phyloP scores from a whole-genome alignment of 2,113 vertebrate species.

The Gallinago jamesoni region DNA sequence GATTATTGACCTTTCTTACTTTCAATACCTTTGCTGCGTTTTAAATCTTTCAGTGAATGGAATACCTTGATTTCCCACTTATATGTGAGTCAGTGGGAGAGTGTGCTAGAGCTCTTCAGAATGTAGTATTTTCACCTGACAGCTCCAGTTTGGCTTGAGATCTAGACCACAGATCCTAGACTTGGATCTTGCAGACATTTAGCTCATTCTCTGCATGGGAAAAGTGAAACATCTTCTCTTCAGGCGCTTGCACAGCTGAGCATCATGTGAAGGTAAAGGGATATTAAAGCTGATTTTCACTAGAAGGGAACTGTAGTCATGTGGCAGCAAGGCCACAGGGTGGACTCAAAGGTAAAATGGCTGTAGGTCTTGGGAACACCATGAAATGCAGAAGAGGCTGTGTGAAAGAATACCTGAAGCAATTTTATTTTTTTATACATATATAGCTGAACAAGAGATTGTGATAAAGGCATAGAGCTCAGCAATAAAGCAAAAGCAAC shows the following conservation, averaged over 20 bases:
- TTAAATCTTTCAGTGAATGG: not conserved
- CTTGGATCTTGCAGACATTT: not conserved
- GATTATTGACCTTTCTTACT: not conserved
- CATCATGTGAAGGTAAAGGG: not conserved
- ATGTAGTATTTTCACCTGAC: not conserved
- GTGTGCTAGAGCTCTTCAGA: not conserved
- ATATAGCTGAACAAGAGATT: not conserved
- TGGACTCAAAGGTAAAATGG: not conserved
- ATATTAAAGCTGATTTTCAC: not conserved
- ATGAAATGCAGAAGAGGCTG: not conserved
- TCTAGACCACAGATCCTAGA: not conserved
- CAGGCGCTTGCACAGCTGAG: not conserved
- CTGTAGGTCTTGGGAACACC: no score
- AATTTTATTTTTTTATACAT: not conserved
- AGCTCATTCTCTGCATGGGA: not conserved
- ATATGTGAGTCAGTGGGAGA: rapidly evolving
- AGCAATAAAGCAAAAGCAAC: not conserved
- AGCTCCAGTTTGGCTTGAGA: not conserved
- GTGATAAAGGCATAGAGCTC: not conserved
- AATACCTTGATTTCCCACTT: not conserved
- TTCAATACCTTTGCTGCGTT: not conserved
- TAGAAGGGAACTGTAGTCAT: not conserved
- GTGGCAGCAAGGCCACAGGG: not conserved
- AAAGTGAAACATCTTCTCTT: not conserved
- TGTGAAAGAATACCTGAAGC: not conserved